phyloP scores from a whole-genome alignment of 2,888 invertebrate genomes.

The Actias luna region DNA sequence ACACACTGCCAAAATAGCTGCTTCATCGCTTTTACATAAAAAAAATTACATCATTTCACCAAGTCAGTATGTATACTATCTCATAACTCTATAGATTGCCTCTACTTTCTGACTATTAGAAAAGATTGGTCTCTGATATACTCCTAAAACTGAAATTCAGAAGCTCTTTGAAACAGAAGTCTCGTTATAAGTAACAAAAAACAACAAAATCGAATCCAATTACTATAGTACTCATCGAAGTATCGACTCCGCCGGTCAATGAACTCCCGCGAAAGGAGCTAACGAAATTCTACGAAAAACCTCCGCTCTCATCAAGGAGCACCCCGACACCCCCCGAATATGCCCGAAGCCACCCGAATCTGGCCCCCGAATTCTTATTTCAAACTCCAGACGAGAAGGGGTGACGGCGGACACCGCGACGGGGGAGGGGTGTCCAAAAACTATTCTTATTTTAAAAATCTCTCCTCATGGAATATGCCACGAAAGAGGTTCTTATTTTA shows the following conservation, averaged over 20 bases:
- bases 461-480: slow-evolving; percentile 80
- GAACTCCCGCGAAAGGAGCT: slow-evolving; percentile 62
- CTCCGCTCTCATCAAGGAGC: slow-evolving; percentile 78
- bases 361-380: slow-evolving; percentile 79
- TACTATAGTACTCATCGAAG: slow-evolving; percentile 72
- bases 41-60: no score
- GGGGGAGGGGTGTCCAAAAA: slow-evolving; percentile 72
- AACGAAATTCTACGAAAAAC: slow-evolving; percentile 80
- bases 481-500: slow-evolving; percentile 80
- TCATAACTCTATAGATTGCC: no score
- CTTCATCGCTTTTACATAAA: no score
- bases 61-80: no score
- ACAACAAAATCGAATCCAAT: slow-evolving; percentile 49
- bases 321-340: slow-evolving; percentile 70
- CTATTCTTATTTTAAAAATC: slow-evolving; percentile 81
- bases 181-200: neutral
- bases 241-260: slow-evolving; percentile 74
- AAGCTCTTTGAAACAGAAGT: neutral
- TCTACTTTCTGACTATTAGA: no score
- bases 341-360: slow-evolving; percentile 69
- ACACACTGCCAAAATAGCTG: no score
- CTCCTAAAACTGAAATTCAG: neutral
- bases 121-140: no score
- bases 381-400: slow-evolving; percentile 76
- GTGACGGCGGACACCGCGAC: slow-evolving; percentile 49